These are phyloP conservation scores for Drosophila ogumai DNA, from an alignment of 1,140 invertebrate genomes.

Conservation along the genomic window DNA sequence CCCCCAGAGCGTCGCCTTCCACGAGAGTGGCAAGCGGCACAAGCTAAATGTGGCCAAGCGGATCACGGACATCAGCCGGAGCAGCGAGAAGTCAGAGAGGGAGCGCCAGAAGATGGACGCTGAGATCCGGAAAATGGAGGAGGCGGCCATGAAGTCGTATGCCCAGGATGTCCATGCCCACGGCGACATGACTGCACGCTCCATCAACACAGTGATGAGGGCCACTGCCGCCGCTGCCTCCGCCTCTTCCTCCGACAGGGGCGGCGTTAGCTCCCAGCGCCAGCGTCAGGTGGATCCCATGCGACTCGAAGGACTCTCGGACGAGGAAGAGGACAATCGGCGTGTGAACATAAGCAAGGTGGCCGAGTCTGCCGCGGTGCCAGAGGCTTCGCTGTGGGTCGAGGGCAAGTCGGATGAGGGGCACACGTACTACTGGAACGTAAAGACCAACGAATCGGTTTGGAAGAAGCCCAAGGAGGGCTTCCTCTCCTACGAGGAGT, in stretches of 20 bases:
- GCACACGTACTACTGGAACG: slow-evolving; percentile 92
- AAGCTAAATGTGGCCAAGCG: slow-evolving; percentile 96
- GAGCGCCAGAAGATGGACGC: slow-evolving; percentile 91
- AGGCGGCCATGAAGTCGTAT: slow-evolving; percentile 93
- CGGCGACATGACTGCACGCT: slow-evolving; percentile 89
- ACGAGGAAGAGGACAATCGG: slow-evolving; percentile 85
- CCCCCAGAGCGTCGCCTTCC: slow-evolving; percentile 95
- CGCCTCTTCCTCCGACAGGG: slow-evolving; percentile 5
- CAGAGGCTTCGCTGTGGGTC: slow-evolving; percentile 87
- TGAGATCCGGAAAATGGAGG: slow-evolving; percentile 95
- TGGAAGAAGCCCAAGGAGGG: slow-evolving; percentile 89
- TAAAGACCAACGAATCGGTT: slow-evolving; percentile 88
- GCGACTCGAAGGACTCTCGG: slow-evolving; percentile 67
- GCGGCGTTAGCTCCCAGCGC: not conserved
- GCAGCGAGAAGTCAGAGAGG: slow-evolving; percentile 91
- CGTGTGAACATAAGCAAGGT: slow-evolving; percentile 80
- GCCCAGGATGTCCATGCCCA: slow-evolving; percentile 88
- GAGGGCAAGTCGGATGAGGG: slow-evolving; percentile 89
- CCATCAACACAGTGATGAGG: slow-evolving; percentile 66
- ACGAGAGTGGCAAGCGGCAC: slow-evolving; percentile 97
- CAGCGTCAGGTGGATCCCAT: slow-evolving; percentile 78
- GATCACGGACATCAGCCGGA: slow-evolving; percentile 93
- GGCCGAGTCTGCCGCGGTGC: slow-evolving; percentile 49
- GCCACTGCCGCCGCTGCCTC: slow-evolving; percentile 19
- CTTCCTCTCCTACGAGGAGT: slow-evolving; percentile 88